phyloP scores from a whole-genome alignment of 2,797 vertebrate species.

The Aythya fuligula region DNA sequence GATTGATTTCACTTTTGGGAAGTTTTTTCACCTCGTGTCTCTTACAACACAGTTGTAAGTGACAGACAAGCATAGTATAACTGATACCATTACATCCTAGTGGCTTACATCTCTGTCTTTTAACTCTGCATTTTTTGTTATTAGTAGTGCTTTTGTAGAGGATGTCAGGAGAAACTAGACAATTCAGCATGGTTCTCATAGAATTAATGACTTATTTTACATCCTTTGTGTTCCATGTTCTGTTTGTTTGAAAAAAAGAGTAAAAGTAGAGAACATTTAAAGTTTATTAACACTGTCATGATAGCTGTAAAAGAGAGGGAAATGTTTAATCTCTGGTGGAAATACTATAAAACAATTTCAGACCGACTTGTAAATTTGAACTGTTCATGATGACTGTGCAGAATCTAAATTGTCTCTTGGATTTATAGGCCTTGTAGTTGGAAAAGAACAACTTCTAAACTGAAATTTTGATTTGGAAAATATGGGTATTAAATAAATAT shows the following conservation, averaged over 20 bases:
- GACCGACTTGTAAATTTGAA: conserved; percentile 1
- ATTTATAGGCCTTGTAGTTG: conserved; percentile 28
- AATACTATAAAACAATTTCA: conserved; percentile 5
- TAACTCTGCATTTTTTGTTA: not conserved
- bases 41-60: not conserved
- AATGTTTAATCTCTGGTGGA: not conserved
- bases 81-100: not conserved
- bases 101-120: not conserved
- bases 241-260: not conserved
- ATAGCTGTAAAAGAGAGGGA: not conserved
- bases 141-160: not conserved
- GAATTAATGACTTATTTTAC: not conserved
- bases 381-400: not conserved
- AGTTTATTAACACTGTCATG: not conserved
- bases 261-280: not conserved
- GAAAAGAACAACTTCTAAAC: conserved; percentile 37
- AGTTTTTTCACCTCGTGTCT: not conserved
- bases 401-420: conserved; percentile 13
- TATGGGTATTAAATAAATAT: not conserved
- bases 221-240: not conserved
- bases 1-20: not conserved
- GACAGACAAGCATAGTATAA: fast-evolving
- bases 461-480: conserved; percentile 19
- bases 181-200: not conserved
- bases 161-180: not conserved